These are phyloP conservation scores for Clarias magur DNA, from an alignment of 2,113 vertebrate species.

Conservation along the genomic window DNA sequence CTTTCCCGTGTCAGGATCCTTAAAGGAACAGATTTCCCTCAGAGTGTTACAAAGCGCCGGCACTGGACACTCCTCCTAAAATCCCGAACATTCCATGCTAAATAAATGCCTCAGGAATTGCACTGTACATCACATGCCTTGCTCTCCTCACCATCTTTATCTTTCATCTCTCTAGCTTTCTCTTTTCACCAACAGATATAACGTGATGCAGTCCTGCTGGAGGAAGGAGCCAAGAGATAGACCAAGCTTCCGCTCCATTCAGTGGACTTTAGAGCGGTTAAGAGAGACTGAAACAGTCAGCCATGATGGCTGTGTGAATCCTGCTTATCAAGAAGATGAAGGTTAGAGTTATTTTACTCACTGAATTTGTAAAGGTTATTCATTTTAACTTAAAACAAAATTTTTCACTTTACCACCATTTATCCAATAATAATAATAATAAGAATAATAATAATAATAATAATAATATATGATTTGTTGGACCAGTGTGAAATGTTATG, in stretches of 20 bases:
- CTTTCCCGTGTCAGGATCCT: not conserved
- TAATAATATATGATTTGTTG: not conserved
- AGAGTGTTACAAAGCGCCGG: not conserved
- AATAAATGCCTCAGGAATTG: not conserved
- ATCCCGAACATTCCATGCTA: not conserved
- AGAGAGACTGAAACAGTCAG: conserved; percentile 24
- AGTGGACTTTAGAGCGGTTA: conserved; percentile 19
- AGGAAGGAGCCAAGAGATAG: conserved; percentile 34
- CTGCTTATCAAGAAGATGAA: conserved; percentile 44
- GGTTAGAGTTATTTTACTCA: conserved; percentile 13
- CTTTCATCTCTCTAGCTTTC: not conserved
- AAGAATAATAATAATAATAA: not conserved
- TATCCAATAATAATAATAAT: not conserved
- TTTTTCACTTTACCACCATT: not conserved
- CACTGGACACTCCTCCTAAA: not conserved
- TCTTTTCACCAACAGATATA: conserved; percentile 33
- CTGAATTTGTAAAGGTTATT: not conserved
- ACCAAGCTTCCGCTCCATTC: conserved; percentile 46
- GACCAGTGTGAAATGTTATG: not conserved
- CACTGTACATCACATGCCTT: not conserved
- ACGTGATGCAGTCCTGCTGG: conserved; percentile 53
- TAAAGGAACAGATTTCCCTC: not conserved
- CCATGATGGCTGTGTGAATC: conserved; percentile 30
- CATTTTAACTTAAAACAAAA: not conserved
- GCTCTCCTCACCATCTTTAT: too few species aligned